Evolutionary conservation across 2,113 vertebrate genomes (phyloP).

Genomic region (Turnix velox): DNA sequence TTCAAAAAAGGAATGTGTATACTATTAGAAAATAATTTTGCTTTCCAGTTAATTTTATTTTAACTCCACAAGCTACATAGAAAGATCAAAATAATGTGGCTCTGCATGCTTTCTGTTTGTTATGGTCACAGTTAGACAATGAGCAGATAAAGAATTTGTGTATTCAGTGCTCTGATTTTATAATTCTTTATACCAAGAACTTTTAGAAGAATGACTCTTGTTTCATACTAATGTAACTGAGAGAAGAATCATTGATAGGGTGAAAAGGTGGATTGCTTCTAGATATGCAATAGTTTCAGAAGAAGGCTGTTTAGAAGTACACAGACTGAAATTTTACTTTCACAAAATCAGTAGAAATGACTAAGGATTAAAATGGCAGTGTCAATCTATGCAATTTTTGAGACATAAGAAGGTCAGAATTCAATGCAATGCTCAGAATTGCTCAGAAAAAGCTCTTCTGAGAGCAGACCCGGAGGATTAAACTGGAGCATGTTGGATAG

Average conservation of each 20-base stretch:
- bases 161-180: not conserved
- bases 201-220: not conserved
- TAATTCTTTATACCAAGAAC: not conserved
- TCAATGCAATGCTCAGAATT: not conserved
- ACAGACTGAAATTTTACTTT: not conserved
- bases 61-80: not conserved
- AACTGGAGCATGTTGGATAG: not conserved
- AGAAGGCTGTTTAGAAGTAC: not conserved
- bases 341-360: not conserved
- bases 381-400: not conserved
- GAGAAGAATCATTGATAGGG: not conserved
- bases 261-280: not conserved
- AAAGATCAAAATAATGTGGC: not conserved
- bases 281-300: not conserved
- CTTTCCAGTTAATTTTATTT: not conserved
- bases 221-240: not conserved
- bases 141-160: not conserved
- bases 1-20: not conserved
- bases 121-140: not conserved
- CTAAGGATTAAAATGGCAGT: not conserved
- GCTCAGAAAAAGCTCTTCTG: not conserved
- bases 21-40: not conserved
- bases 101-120: not conserved
- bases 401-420: not conserved
- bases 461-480: not conserved